Evolutionary conservation across 2,113 vertebrate species (phyloP), one percentile per base, ranked within the genome.

Genomic region (Oncorhynchus nerka): DNA sequence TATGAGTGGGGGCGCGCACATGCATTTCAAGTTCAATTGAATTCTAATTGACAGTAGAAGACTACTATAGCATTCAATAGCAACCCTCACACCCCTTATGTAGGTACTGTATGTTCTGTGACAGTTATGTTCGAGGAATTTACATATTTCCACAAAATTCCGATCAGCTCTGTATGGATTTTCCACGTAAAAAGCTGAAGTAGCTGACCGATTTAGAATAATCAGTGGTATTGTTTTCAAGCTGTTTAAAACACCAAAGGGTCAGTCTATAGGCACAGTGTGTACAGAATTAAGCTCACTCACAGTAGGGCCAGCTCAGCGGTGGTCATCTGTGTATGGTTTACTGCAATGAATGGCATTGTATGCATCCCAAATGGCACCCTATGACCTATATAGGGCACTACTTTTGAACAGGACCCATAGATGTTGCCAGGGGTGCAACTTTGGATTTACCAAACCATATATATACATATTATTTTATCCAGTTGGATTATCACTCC

Each of bases 211-310:
- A 28, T 16, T 70, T 91, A 76, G 39, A 15, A 65, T 89, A 87
- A 90, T 74, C 69, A 61, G 71, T 82, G 72, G 62, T 77, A 84
- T 83, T 84, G 83, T 61, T n/a, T 88, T 82, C 80, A 88, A 82
- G 71, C 79, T 73, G 74, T 82, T 79, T 77, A 68, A 61, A 79
- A 85, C 74, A 74, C 73, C 24, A 57, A 9, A 2, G 19, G 30
- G 55, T 8, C 66, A n/a, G 32, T 68, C 26, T 84, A 85, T 85
- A 83, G 76, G 79, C 79, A 81, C 80, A 71, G 48, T 69, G 76
- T 83, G 79, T 77, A 62, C 75, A 5, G n/a, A 8, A 76, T 82
- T 84, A 83, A 83, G 81, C 83, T 83, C 77, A 85, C 83, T 9
- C 39, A 83, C 85, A 71, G 69, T 70, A 68, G 57, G 28, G 55